Percentiles rank a stretch among this genome's conserved stretches.
Evolutionary conservation across 2,797 vertebrate genomes (phyloP).

Genomic region (Phataginus tricuspis): DNA sequence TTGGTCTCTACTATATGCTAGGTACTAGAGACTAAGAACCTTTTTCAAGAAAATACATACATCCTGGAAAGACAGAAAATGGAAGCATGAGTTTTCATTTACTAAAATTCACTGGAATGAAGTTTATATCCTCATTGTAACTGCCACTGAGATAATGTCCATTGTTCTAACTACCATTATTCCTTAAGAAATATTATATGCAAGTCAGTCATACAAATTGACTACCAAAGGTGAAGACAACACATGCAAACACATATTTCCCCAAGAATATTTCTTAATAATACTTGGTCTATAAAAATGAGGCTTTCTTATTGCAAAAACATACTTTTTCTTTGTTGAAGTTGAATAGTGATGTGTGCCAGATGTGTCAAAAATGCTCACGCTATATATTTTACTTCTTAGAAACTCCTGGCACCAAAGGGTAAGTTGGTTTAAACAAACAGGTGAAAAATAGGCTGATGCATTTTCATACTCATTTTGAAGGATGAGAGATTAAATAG

Average conservation of each 20-base stretch:
- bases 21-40: not conserved
- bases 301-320: not conserved
- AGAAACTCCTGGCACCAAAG: not conserved
- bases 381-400: not conserved
- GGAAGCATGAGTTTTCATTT: not conserved
- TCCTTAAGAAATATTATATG: not conserved
- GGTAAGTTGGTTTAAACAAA: not conserved
- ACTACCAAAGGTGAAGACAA: not conserved
- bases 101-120: not conserved
- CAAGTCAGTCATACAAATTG: not conserved
- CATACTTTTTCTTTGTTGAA: not conserved
- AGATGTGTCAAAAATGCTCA: not conserved
- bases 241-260: not conserved
- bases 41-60: not conserved
- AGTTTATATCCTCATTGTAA: slow-evolving; percentile 1
- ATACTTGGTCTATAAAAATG: not conserved
- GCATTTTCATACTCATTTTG: not conserved
- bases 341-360: not conserved
- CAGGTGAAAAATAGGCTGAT: not conserved
- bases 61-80: not conserved
- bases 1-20: not conserved
- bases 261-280: not conserved
- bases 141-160: not conserved
- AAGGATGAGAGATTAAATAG: not conserved
- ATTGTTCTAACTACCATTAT: not conserved